Evolutionary conservation across 1,140 invertebrate species (phyloP).

Genomic region (Drosophila nasuta): DNA sequence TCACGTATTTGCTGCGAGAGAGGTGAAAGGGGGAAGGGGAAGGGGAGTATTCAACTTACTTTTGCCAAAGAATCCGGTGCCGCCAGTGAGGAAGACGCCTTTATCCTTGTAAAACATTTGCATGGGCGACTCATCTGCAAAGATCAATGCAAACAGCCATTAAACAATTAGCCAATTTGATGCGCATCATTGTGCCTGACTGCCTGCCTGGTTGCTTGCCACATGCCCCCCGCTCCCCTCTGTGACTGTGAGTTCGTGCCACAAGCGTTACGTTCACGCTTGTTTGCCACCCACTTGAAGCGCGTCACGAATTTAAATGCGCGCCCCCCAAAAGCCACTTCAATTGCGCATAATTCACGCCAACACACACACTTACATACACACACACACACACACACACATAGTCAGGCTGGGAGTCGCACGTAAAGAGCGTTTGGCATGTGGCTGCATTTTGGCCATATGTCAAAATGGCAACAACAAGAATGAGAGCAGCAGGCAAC

Average conservation of each 20-base stretch:
- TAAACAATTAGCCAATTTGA: conserved; percentile 82
- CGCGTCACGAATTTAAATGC: conserved; percentile 79
- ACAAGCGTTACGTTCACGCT: conserved; percentile 24
- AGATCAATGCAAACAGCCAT: conserved; percentile 82
- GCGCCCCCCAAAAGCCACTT: conserved; percentile 73
- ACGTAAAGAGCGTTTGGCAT: conserved; percentile 63
- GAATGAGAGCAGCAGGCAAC: no score
- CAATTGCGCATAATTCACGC: conserved; percentile 81
- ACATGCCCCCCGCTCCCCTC: neutral
- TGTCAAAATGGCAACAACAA: conserved; percentile 81
- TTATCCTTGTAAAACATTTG: conserved; percentile 88
- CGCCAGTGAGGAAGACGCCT: conserved; percentile 89
- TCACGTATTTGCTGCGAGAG: conserved; percentile 49
- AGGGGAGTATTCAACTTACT: conserved; percentile 66
- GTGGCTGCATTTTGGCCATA: conserved; percentile 80
- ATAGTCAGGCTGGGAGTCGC: conserved; percentile 29
- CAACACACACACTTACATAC: conserved; percentile 34
- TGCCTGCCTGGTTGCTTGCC: neutral
- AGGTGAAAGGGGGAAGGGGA: no score
- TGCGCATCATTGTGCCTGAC: conserved; percentile 71
- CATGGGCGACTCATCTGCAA: conserved; percentile 85
- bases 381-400: conserved; percentile 34
- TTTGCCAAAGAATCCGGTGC: conserved; percentile 93
- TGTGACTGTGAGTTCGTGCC: neutral
- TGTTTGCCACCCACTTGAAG: conserved; percentile 79